Evolutionary conservation across 1,140 invertebrate species (phyloP).

Genomic region (Campoletis sonorensis): DNA sequence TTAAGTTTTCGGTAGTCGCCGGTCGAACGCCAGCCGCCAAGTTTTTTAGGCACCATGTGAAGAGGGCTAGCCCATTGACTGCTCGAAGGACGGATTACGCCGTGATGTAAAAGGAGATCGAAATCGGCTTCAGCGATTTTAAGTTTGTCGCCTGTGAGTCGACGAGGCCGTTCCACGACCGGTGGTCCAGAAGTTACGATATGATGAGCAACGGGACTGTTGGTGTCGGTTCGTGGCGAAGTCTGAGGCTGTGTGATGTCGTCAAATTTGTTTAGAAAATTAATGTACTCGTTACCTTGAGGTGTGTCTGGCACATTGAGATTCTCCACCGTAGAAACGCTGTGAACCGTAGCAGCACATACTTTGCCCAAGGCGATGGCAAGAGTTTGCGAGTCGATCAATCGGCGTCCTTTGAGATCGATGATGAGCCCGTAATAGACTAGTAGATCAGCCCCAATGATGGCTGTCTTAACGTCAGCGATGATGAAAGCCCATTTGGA

Average conservation of each 20-base stretch:
- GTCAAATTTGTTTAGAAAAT: not conserved
- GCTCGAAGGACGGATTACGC: conserved; percentile 25
- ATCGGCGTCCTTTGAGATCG: conserved; percentile 41
- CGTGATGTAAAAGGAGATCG: not conserved
- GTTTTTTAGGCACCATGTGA: conserved; percentile 62
- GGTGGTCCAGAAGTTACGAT: conserved; percentile 44
- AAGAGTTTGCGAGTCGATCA: conserved; percentile 43
- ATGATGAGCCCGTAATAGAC: conserved; percentile 45
- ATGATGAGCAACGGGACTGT: conserved; percentile 33
- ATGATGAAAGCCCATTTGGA: conserved; percentile 52
- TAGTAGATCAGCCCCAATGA: conserved; percentile 56
- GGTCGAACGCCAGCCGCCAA: conserved; percentile 60
- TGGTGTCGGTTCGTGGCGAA: not conserved
- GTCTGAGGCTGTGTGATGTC: not conserved
- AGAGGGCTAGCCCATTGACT: conserved; percentile 65
- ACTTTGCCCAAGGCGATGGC: not conserved
- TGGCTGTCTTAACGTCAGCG: conserved; percentile 47
- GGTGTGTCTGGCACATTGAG: not conserved
- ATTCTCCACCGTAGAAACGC: conserved; percentile 12
- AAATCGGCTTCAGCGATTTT: conserved; percentile 24
- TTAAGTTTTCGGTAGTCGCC: conserved; percentile 69
- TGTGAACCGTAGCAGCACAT: not conserved
- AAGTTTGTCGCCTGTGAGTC: conserved; percentile 42
- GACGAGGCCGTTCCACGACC: conserved; percentile 39
- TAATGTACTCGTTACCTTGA: not conserved